phyloP scores from a whole-genome alignment of 2,888 invertebrate genomes.

The Ommatoiulus sabulosus region DNA sequence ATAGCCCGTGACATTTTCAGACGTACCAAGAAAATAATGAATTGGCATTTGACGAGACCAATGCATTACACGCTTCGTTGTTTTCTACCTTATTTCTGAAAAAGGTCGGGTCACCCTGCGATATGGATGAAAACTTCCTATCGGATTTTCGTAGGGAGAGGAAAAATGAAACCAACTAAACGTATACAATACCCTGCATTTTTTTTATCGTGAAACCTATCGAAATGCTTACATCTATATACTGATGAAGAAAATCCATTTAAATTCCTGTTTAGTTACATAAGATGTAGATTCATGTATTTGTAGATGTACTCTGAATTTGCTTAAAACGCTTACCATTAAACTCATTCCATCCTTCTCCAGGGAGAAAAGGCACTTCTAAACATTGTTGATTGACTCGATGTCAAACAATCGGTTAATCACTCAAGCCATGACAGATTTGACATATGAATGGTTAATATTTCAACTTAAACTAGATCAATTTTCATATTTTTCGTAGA shows the following conservation, averaged over 20 bases:
- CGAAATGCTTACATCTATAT: not conserved
- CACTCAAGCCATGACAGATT: too few relatives aligned
- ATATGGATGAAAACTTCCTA: not conserved
- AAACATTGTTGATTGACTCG: too few relatives aligned
- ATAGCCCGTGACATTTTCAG: constrained; percentile 37
- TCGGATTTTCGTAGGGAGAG: not conserved
- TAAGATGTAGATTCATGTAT: too few relatives aligned
- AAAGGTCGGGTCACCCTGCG: not conserved
- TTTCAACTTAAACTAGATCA: too few relatives aligned
- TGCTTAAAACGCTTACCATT: not conserved
- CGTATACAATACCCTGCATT: not conserved
- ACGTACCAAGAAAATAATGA: constrained; percentile 10
- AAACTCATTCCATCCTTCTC: too few relatives aligned
- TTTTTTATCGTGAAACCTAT: not conserved
- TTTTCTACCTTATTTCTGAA: not conserved
- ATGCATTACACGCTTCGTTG: not conserved
- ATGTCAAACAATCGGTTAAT: too few relatives aligned
- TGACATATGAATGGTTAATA: too few relatives aligned
- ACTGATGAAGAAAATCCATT: not conserved
- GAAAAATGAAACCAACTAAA: not conserved
- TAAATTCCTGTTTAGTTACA: not conserved
- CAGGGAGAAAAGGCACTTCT: too few relatives aligned
- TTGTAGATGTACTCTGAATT: not conserved
- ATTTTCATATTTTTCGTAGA: too few relatives aligned
- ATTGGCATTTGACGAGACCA: constrained; percentile 41